phyloP scores from a whole-genome alignment of 2,888 invertebrate genomes.

The Neoitamus cyanurus region DNA sequence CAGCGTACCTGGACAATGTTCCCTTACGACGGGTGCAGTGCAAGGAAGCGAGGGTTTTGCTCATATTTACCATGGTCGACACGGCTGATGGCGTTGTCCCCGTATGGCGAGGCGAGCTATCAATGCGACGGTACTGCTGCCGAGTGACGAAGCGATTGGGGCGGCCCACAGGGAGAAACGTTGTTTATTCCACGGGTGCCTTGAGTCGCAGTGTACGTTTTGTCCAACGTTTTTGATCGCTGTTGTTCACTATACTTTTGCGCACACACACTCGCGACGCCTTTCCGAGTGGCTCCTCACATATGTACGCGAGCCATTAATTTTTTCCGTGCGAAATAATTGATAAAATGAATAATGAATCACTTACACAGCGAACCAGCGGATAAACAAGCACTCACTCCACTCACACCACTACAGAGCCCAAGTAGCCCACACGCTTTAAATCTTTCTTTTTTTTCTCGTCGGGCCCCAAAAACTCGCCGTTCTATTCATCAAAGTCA shows the following conservation, averaged over 20 bases:
- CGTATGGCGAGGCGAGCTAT: too few species aligned
- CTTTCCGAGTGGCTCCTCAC: not conserved
- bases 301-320: conserved; percentile 19
- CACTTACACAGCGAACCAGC: conserved; percentile 8
- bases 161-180: not conserved
- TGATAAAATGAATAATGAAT: conserved; percentile 31
- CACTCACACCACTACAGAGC: not conserved
- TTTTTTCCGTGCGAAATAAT: conserved; percentile 17
- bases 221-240: not conserved
- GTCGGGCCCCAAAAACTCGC: not conserved
- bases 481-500: conserved; percentile 32
- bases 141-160: not conserved
- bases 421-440: not conserved
- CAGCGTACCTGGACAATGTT: not conserved
- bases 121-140: too few species aligned
- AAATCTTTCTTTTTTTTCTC: not conserved
- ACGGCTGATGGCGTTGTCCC: not conserved
- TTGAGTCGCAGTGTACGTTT: not conserved
- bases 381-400: not conserved
- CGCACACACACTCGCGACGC: conserved; percentile 29
- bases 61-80: conserved; percentile 21
- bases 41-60: not conserved
- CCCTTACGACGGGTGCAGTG: not conserved
- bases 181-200: conserved; percentile 25
- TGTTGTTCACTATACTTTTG: not conserved